phyloP scores from a whole-genome alignment of 2,113 vertebrate genomes.

The Ochotona curzoniae region DNA sequence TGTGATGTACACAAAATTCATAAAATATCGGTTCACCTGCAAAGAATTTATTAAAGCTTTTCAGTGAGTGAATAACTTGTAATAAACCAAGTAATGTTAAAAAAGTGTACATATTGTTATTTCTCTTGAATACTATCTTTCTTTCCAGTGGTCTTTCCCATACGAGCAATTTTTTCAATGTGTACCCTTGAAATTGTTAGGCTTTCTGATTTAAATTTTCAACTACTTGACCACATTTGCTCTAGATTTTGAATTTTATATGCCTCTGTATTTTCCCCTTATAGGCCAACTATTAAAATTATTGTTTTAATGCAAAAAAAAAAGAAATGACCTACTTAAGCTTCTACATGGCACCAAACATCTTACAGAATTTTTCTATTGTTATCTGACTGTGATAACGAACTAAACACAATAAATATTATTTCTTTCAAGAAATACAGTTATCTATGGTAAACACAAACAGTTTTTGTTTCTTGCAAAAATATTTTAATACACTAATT shows the following conservation, averaged over 20 bases:
- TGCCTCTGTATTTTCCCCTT: neutral
- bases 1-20: neutral
- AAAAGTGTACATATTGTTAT: neutral
- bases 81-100: neutral
- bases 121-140: neutral
- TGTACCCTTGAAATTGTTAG: neutral
- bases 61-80: neutral
- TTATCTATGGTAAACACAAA: neutral
- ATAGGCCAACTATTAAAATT: neutral
- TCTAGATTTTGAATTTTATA: neutral
- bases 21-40: neutral
- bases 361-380: neutral
- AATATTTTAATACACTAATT: neutral
- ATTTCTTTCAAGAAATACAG: neutral
- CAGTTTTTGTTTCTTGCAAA: neutral
- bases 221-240: neutral
- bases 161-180: neutral
- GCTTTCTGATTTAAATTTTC: neutral
- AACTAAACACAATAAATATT: neutral
- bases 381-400: neutral
- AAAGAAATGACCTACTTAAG: neutral
- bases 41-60: neutral
- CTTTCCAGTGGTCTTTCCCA: neutral
- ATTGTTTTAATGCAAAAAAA: neutral
- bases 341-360: neutral